Conservation (phyloP, 2,113 vertebrate species). For the Strigops habroptila region DNA sequence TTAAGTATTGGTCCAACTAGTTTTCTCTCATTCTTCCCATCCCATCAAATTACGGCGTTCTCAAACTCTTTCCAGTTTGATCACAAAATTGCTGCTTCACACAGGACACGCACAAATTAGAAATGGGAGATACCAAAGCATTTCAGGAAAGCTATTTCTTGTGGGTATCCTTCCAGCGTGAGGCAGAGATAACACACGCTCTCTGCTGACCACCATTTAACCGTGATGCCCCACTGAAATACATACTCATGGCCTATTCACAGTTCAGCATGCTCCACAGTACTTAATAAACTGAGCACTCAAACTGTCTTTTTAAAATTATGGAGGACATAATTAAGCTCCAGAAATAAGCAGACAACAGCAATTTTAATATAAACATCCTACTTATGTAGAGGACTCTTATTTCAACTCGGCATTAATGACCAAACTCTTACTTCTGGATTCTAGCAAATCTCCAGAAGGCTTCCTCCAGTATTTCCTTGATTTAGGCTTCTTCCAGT, state of each 20-base stretch:
- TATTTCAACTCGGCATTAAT: background rate
- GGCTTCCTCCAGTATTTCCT: background rate
- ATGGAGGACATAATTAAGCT: background rate
- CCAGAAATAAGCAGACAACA: slow-evolving; percentile 28
- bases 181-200: slow-evolving; percentile 4
- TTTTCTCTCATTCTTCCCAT: slow-evolving; percentile 2
- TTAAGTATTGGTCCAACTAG: background rate
- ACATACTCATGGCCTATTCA: slow-evolving; percentile 27
- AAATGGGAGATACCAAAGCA: background rate
- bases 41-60: slow-evolving; percentile 7
- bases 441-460: background rate
- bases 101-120: slow-evolving; percentile 13
- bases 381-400: background rate
- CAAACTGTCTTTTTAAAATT: background rate
- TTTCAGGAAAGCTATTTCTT: background rate
- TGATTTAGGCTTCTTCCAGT: background rate
- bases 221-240: slow-evolving; percentile 6
- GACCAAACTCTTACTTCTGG: slow-evolving; percentile 23
- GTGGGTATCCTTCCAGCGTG: background rate
- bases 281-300: slow-evolving; percentile 24
- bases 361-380: slow-evolving; percentile 24
- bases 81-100: slow-evolving; percentile 24
- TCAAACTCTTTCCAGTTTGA: background rate
- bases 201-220: slow-evolving; percentile 27
- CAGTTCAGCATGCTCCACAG: background rate